Base-by-base conservation (phyloP, 2,888 invertebrate species). In the Drosophila mercatorum region DNA sequence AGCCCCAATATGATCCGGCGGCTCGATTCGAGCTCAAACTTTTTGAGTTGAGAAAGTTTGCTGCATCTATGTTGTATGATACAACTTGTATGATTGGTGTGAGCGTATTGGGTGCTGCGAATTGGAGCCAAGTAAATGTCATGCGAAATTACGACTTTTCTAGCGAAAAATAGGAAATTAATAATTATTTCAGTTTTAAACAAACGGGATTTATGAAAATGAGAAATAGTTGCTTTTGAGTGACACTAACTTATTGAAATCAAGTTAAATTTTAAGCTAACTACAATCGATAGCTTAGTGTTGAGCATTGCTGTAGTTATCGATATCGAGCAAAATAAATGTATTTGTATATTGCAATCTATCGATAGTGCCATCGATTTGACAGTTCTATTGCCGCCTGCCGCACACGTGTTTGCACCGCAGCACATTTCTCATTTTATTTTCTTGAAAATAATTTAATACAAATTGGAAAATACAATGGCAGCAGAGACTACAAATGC, bases 401-500 rank as follows among this genome's bases (percentile, higher is more conserved):
- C 68, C 69, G 46, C 84, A 86, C 83, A 83, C 83, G 83, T 83
- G 83, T 83, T 83, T 56, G 57, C 68, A 34, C 22, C 62, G 68
- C 51, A 73, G 70, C 80, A 82, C 82, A 68, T 78, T 82, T 60
- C 38, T 67, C 31, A 56, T 67, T 69, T 66, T 40, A 64, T 52
- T 80, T 81, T 62, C 58, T 65, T 73, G 41, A 52, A 71, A 56
- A 47, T 41, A 43, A 44, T 22, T 46, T 12, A 26, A 28, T 36
- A 58, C 34, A 40, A 36, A 53, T 41, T 34, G 36, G 11, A 34
- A 68, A 61, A 14, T 26, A 85, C 34, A 65, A 92, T 92, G 92
- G 90, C 92, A 51, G 91, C 76, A 46, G 89, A 89, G 58, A 57
- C 52, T 28, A 28, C 61, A 26, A 72, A 53, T n/a, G 72, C 72